Evolutionary conservation across 2,113 vertebrate species (phyloP), one percentile per base, ranked within the genome.

Genomic region (Campylorhamphus procurvoides): DNA sequence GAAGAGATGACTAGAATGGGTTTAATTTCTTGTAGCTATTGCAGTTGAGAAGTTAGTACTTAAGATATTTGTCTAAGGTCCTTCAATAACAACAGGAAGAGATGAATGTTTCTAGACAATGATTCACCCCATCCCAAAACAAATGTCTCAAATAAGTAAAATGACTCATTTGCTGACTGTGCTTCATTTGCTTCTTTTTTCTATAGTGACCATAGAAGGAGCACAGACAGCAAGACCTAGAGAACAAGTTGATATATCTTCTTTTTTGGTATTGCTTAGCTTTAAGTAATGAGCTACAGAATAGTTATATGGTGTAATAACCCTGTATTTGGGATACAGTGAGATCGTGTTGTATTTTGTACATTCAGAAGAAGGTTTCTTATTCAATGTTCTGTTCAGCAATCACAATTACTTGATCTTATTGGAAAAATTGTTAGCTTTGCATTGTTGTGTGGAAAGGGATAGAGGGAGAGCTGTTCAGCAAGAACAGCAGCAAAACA

Each of bases 121-220:
- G 88, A 95, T 85, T 97, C 90, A 94, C 60, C 37, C 71, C 53
- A 76, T 73, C 53, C 62, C 55, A 44, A 68, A 90, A 91, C 64
- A 83, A 90, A 82, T 69, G 67, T 29, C 85, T 90, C 69, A 87
- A 64, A 79, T 52, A 82, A 46, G 75, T 91, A 52, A 96, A 95
- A 66, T 90, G 66, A 92, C 44, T 95, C 82, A 95, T 83, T 79
- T 83, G 67, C 78, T 91, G 50, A 37, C 46, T 88, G 72, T 93
- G 72, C 42, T n/a, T 81, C 3, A 1, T 16, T 76, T 84, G 71
- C 60, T 71, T n/a, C 80, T 67, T 81, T 89, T 37, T 79, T 85
- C 78, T 93, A 0, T 44, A 60, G 24, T 84, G 76, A 89, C 94
- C 86, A n/a, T 86, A 90, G 89, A 95, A 94, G 90, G 88, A 95